phyloP scores from a whole-genome alignment of 1,140 invertebrate genomes.

The Eciton burchellii region DNA sequence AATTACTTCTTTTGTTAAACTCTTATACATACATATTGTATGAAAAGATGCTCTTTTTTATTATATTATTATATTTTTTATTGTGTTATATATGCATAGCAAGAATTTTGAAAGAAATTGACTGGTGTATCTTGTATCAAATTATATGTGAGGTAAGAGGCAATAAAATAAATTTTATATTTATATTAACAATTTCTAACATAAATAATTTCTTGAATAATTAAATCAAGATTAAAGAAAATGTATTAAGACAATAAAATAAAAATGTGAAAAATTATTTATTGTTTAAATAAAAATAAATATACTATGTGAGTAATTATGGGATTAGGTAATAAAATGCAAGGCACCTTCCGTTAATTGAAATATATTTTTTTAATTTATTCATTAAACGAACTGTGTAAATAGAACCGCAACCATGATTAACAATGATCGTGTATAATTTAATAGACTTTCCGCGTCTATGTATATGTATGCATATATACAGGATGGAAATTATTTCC shows the following conservation, averaged over 20 bases:
- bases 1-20: not conserved
- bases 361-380: slow-evolving; percentile 77
- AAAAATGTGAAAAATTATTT: not conserved
- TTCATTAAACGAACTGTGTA: slow-evolving; percentile 75
- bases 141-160: not conserved
- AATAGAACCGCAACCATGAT: slow-evolving; percentile 75
- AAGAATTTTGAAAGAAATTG: not conserved
- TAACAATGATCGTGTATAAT: slow-evolving; percentile 76
- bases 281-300: not conserved
- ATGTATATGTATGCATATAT: slow-evolving; percentile 55
- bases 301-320: not conserved
- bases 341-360: slow-evolving; percentile 64
- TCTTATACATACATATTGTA: not conserved
- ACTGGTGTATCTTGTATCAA: not conserved
- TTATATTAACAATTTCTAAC: not conserved
- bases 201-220: not conserved
- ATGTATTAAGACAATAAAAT: not conserved
- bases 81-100: not conserved
- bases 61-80: not conserved
- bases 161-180: slow-evolving; percentile 29
- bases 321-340: slow-evolving; percentile 31
- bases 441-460: slow-evolving; percentile 63
- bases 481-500: slow-evolving; percentile 46
- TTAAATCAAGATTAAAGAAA: not conserved
- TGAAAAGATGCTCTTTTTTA: not conserved